A percentile compares a stretch with the other conserved stretches of the same genome.
phyloP scores from a whole-genome alignment of 2,113 vertebrate genomes.

The human region DNA sequence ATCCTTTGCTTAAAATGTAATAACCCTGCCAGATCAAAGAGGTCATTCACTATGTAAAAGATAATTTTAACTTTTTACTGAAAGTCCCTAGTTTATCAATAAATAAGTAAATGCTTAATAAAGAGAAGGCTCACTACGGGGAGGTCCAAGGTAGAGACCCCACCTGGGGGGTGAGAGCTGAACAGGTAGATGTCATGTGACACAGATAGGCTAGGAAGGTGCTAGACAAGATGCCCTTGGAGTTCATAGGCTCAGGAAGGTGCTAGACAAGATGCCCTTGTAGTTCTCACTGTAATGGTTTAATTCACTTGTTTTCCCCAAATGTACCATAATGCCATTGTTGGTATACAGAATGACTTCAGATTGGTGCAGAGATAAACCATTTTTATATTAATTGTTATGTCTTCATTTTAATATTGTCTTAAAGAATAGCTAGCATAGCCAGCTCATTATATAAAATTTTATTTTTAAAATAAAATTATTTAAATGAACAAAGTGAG shows the following conservation, averaged over 20 bases:
- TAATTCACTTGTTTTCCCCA: neutral
- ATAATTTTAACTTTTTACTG: neutral
- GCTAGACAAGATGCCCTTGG: neutral
- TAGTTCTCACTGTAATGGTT: neutral
- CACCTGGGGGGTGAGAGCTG: too few relatives aligned
- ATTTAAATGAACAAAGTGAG: conserved; percentile 32
- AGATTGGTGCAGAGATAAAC: neutral
- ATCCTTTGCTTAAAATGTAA: conserved; percentile 8
- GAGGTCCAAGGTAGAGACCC: neutral
- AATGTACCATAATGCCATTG: neutral
- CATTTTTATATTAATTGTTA: neutral
- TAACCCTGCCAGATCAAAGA: neutral
- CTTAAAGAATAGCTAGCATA: neutral
- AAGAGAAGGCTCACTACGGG: neutral
- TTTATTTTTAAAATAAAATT: conserved; percentile 35
- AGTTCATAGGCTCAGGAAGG: neutral
- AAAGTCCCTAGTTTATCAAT: neutral
- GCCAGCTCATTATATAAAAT: neutral
- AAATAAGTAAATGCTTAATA: neutral
- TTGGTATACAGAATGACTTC: neutral
- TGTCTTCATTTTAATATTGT: conserved; percentile 45
- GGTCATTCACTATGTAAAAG: neutral
- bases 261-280: neutral
- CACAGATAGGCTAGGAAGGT: neutral
- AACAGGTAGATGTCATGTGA: neutral